These are phyloP conservation scores for Sycophila sp. DNA, from an alignment of 1,140 invertebrate species.

Conservation along the genomic window DNA sequence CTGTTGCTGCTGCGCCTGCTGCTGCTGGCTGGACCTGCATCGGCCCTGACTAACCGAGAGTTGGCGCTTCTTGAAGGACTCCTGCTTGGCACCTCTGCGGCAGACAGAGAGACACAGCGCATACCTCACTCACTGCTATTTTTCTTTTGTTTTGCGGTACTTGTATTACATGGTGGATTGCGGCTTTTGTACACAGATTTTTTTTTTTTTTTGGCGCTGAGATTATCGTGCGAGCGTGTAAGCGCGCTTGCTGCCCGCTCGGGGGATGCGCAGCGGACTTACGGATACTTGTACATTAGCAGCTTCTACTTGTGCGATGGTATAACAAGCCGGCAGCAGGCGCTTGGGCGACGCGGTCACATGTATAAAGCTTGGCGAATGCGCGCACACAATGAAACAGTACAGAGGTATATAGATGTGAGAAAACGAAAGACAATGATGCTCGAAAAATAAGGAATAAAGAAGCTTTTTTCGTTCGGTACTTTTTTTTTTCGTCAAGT, in stretches of 20 bases:
- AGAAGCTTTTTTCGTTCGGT: too few relatives aligned
- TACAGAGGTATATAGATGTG: neutral
- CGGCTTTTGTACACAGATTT: neutral
- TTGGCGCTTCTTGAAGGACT: conserved; percentile 56
- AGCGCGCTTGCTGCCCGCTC: conserved; percentile 1
- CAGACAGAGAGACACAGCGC: conserved; percentile 49
- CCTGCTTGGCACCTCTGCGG: conserved; percentile 63
- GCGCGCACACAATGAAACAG: conserved; percentile 5
- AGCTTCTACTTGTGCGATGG: too few relatives aligned
- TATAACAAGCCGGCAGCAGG: neutral
- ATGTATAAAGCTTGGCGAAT: neutral
- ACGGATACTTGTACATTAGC: too few relatives aligned
- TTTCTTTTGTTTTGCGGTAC: neutral
- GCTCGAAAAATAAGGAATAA: neutral
- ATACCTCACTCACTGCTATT: neutral
- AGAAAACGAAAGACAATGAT: neutral
- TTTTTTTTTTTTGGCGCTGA: neutral
- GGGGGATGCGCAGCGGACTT: neutral
- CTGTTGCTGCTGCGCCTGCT: neutral
- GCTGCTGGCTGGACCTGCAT: neutral
- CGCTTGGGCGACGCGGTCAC: neutral
- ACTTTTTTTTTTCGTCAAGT: neutral
- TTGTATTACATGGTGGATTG: neutral
- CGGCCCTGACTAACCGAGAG: too few relatives aligned
- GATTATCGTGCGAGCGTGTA: too few relatives aligned